Conservation (phyloP, 2,797 vertebrate genomes). For the Propithecus deckenii region DNA sequence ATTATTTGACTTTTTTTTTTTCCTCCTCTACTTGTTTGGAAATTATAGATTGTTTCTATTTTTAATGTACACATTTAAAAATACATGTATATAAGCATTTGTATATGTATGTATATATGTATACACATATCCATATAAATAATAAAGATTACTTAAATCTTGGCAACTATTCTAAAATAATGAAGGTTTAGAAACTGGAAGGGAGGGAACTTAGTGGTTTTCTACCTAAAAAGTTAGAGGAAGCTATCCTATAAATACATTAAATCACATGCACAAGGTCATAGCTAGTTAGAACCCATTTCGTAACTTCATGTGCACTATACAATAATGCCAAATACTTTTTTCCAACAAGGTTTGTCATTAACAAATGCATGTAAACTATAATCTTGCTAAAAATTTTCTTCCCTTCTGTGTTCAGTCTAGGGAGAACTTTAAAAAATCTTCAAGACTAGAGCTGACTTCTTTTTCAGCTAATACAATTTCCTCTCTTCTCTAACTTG, state of each 20-base stretch:
- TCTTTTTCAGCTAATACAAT: neutral
- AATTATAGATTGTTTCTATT: neutral
- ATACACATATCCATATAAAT: neutral
- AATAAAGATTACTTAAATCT: neutral
- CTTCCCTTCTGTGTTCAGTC: neutral
- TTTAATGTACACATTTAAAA: constrained; percentile 21
- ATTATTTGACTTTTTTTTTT: neutral
- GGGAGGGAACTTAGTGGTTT: neutral
- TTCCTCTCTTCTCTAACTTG: neutral
- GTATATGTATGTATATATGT: neutral
- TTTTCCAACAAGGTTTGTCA: neutral
- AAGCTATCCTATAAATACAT: neutral
- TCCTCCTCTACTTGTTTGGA: neutral
- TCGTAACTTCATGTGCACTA: neutral
- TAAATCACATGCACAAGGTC: neutral
- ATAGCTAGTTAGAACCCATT: neutral
- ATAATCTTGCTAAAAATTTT: neutral
- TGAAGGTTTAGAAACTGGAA: neutral
- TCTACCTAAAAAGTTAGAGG: neutral
- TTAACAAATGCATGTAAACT: neutral
- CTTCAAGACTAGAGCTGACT: neutral
- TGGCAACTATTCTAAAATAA: neutral
- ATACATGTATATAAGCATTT: neutral
- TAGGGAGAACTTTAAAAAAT: neutral
- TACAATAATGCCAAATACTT: neutral